A percentile compares a stretch with the other conserved stretches of the same genome.
phyloP scores from a whole-genome alignment of 2,888 invertebrate genomes.

The Argyresthia goedartella region DNA sequence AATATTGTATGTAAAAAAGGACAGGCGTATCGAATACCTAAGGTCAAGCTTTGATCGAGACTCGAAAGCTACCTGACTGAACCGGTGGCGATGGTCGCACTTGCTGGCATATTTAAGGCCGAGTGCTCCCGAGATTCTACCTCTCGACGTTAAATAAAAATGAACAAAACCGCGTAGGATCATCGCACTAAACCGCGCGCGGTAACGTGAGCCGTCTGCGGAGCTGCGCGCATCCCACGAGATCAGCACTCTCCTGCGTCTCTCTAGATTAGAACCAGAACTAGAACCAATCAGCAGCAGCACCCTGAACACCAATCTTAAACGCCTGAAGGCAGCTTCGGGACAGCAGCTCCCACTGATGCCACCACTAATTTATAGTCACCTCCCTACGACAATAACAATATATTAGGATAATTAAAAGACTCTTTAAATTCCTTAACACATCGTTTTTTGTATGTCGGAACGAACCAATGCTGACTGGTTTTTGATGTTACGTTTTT shows the following conservation, averaged over 20 bases:
- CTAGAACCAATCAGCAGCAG: neutral
- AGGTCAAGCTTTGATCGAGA: slow-evolving; percentile 57
- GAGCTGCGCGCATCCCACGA: too few species aligned
- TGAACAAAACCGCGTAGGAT: slow-evolving; percentile 51
- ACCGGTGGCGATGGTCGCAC: slow-evolving; percentile 48
- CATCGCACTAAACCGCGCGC: slow-evolving; percentile 57
- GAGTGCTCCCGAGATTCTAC: slow-evolving; percentile 23
- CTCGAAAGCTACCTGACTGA: slow-evolving; percentile 61
- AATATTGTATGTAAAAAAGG: slow-evolving; percentile 50
- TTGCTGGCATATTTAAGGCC: slow-evolving; percentile 62
- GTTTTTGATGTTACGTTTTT: slow-evolving; percentile 55
- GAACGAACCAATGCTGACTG: slow-evolving; percentile 66
- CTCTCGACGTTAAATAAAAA: slow-evolving; percentile 43
- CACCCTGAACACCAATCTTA: neutral
- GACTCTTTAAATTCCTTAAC: slow-evolving; percentile 71
- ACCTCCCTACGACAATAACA: slow-evolving; percentile 63
- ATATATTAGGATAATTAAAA: slow-evolving; percentile 71
- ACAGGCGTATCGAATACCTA: slow-evolving; percentile 62
- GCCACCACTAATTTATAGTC: slow-evolving; percentile 57
- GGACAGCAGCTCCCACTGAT: slow-evolving; percentile 23
- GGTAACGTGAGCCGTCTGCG: slow-evolving; percentile 32
- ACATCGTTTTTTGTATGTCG: slow-evolving; percentile 64
- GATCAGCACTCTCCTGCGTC: too few species aligned
- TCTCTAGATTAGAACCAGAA: too few species aligned
- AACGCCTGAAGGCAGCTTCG: neutral